These are phyloP conservation scores for Cryptocephalus primarius DNA, from an alignment of 2,888 invertebrate genomes.

Conservation along the genomic window DNA sequence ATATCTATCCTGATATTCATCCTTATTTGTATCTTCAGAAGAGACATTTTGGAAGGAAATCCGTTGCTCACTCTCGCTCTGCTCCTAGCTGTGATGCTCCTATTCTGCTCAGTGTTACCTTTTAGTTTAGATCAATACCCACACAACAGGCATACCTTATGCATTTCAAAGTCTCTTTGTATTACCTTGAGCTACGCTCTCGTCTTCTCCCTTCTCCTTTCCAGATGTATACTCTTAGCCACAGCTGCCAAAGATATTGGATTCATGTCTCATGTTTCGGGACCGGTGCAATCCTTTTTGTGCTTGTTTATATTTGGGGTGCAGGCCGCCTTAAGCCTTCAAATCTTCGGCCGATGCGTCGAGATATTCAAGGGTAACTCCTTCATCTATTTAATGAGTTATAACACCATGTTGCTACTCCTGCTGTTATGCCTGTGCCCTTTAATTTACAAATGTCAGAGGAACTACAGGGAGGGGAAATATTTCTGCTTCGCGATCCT, in stretches of 20 bases:
- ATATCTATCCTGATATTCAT: constrained; percentile 55
- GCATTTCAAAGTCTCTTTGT: constrained; percentile 46
- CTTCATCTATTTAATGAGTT: constrained; percentile 44
- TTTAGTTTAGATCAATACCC: constrained; percentile 37
- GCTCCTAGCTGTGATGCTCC: constrained; percentile 38
- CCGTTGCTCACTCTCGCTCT: constrained; percentile 44
- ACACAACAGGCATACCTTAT: constrained; percentile 23
- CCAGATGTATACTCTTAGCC: constrained; percentile 53
- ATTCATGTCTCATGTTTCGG: constrained; percentile 58
- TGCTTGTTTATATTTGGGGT: constrained; percentile 53
- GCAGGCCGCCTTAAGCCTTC: constrained; percentile 44
- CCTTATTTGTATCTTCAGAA: constrained; percentile 49
- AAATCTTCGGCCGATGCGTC: constrained; percentile 38
- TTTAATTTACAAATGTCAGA: constrained; percentile 49
- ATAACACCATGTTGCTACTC: constrained; percentile 50
- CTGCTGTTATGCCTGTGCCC: constrained; percentile 47
- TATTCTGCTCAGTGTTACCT: constrained; percentile 42
- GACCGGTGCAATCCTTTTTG: constrained; percentile 54
- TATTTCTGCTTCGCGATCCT: constrained; percentile 44
- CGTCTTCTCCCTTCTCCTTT: constrained; percentile 52
- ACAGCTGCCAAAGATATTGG: constrained; percentile 55
- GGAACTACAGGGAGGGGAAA: constrained; percentile 59
- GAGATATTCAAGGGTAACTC: constrained; percentile 38
- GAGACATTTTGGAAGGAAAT: constrained; percentile 57
- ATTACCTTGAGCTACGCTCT: constrained; percentile 50